Evolutionary conservation across 2,797 vertebrate genomes (phyloP).

Genomic region (Gymnothorax reevesii): DNA sequence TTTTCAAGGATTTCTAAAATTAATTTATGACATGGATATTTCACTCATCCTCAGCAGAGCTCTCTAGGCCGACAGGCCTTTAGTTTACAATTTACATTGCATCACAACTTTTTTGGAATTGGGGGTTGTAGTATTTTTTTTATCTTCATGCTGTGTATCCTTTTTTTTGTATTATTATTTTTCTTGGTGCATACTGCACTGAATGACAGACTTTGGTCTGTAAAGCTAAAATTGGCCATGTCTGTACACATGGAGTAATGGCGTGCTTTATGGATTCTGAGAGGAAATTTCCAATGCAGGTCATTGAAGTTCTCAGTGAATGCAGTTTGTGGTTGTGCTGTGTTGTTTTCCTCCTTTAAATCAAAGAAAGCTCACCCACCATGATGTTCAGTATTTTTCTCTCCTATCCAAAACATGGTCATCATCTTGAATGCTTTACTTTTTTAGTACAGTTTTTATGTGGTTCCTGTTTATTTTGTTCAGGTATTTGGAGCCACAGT

Average conservation of each 20-base stretch:
- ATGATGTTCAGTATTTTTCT: not conserved
- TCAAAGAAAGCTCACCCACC: not conserved
- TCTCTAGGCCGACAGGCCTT: too few relatives aligned
- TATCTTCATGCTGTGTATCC: not conserved
- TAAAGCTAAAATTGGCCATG: not conserved
- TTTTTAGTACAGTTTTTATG: constrained; percentile 2
- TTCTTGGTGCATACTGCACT: not conserved
- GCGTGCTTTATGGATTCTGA: not conserved
- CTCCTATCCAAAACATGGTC: not conserved
- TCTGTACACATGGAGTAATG: not conserved
- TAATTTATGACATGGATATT: too few relatives aligned
- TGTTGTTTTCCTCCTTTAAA: not conserved
- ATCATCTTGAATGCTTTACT: not conserved
- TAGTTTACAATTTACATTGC: too few relatives aligned
- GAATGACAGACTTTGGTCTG: not conserved
- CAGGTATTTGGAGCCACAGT: too few relatives aligned
- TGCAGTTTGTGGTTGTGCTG: not conserved
- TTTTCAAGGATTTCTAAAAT: too few relatives aligned
- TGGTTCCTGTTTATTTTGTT: constrained; percentile 21
- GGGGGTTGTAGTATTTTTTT: not conserved
- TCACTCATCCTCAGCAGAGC: too few relatives aligned
- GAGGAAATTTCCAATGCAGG: not conserved
- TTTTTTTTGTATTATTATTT: not conserved
- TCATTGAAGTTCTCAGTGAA: not conserved
- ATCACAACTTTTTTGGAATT: too few relatives aligned